These are phyloP conservation scores for Maccullochella peelii DNA, from an alignment of 2,113 vertebrate species.

Conservation along the genomic window DNA sequence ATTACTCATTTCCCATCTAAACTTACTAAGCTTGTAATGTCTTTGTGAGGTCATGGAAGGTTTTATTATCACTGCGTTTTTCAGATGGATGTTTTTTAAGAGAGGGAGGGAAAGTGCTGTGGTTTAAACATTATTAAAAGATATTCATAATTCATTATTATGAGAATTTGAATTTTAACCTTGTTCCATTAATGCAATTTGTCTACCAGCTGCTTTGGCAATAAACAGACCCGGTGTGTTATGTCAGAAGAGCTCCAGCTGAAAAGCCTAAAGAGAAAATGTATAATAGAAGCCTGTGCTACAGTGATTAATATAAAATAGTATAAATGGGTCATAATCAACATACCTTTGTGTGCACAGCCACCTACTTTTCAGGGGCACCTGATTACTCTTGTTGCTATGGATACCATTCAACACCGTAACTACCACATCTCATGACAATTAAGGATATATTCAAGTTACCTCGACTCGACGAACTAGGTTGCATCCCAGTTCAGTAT, in stretches of 20 bases:
- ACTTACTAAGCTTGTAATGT: neutral
- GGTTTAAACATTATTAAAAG: neutral
- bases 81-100: neutral
- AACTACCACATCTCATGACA: constrained; percentile 15
- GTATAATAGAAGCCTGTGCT: neutral
- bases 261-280: neutral
- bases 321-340: constrained; percentile 29
- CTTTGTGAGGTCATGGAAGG: neutral
- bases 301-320: neutral
- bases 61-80: neutral
- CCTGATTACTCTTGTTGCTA: constrained; percentile 53
- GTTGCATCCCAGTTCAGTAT: neutral
- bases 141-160: neutral
- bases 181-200: neutral
- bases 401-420: constrained; percentile 52
- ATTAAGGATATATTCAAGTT: constrained; percentile 36
- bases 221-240: neutral
- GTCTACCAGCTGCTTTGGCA: neutral
- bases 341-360: constrained; percentile 5
- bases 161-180: neutral
- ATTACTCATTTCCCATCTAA: neutral
- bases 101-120: neutral
- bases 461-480: neutral
- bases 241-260: neutral
- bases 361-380: constrained; percentile 13